Evolutionary conservation across 2,888 invertebrate genomes (phyloP).

Genomic region (Tribolium freemani): DNA sequence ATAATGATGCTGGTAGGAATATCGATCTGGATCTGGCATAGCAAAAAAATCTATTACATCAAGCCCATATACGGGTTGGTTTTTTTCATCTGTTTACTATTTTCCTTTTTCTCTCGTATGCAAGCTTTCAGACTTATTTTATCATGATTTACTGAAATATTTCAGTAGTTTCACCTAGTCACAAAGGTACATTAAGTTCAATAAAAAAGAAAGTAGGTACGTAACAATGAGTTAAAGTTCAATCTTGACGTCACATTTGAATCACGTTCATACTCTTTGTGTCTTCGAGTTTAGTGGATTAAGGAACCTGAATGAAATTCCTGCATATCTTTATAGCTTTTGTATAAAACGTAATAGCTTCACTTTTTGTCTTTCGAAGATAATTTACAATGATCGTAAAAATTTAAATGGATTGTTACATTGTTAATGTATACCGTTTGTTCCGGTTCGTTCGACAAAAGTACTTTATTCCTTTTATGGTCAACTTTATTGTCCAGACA

Average conservation of each 20-base stretch:
- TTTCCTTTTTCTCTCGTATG: too few relatives aligned
- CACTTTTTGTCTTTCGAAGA: neutral
- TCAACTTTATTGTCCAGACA: constrained; percentile 3
- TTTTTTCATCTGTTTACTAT: neutral
- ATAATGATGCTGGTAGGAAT: neutral
- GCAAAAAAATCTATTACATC: too few relatives aligned
- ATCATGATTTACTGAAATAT: neutral
- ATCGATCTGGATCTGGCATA: neutral
- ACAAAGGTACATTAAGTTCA: neutral
- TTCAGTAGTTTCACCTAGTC: neutral
- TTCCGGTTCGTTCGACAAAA: constrained; percentile 6
- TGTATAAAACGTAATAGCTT: neutral
- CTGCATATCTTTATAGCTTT: neutral
- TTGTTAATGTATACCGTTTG: neutral
- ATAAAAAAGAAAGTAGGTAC: neutral
- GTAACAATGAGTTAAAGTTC: neutral
- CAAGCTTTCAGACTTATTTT: too few relatives aligned
- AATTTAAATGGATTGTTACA: constrained; percentile 2
- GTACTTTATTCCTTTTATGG: constrained; percentile 1
- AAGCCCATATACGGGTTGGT: neutral
- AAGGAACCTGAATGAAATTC: neutral
- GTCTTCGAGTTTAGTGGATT: neutral
- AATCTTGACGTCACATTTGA: neutral
- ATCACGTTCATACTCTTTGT: neutral
- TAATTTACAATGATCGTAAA: neutral